A percentile compares a stretch with the other conserved stretches of the same genome.
phyloP scores from a whole-genome alignment of 2,113 vertebrate species.

The Pseudolaguvia tuberculata region DNA sequence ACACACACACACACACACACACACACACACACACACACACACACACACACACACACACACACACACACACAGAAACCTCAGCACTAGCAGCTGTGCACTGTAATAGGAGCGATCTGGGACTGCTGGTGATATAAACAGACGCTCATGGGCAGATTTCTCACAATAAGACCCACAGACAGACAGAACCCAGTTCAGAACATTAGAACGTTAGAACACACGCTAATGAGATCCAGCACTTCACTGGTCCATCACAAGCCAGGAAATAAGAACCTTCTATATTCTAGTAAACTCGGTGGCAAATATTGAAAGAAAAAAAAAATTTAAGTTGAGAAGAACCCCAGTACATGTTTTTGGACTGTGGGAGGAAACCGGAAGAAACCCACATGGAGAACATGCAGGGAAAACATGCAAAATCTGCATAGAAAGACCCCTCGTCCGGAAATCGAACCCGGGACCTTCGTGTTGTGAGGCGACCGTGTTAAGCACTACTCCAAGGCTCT shows the following conservation, averaged over 20 bases:
- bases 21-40: constrained; percentile 11
- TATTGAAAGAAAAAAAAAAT: neutral
- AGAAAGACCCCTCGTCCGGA: too few relatives aligned
- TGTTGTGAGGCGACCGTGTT: too few relatives aligned
- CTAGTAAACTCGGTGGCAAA: neutral
- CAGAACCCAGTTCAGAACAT: constrained; percentile 15
- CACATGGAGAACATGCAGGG: too few relatives aligned
- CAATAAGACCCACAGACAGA: constrained; percentile 31
- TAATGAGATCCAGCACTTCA: constrained; percentile 26
- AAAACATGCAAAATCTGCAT: too few relatives aligned
- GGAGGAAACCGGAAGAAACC: too few relatives aligned
- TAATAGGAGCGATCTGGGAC: constrained; percentile 26
- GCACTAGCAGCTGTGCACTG: constrained; percentile 23
- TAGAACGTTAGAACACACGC: constrained; percentile 21
- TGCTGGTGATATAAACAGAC: constrained; percentile 29
- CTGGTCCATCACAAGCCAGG: constrained; percentile 5
- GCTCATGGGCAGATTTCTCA: constrained; percentile 23
- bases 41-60: neutral
- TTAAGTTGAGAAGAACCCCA: neutral
- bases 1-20: too few relatives aligned
- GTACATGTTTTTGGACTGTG: too few relatives aligned
- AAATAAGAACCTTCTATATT: neutral
- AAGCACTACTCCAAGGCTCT: too few relatives aligned
- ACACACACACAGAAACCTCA: constrained; percentile 10
- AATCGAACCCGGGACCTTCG: too few relatives aligned